Evolutionary conservation across 2,888 invertebrate genomes (phyloP), one percentile per base, ranked within the genome.

Genomic region (Caradrina kadenii): DNA sequence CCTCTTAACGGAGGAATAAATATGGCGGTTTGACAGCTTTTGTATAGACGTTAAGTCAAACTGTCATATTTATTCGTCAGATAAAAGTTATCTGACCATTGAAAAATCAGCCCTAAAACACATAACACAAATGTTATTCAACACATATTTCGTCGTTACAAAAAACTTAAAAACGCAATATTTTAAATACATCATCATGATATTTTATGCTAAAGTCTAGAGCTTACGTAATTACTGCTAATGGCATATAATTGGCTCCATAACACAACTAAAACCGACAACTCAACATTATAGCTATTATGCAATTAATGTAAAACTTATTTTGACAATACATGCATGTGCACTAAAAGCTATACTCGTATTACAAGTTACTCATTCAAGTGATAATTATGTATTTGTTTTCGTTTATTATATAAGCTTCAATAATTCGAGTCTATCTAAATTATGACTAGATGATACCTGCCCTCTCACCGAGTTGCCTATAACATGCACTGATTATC

Each of bases 371-470:
- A 62, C 52, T 63, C 31, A 53, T 56, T 64, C 59, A 67, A 65
- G 59, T 73, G 52, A 54, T 45, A 59, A 68, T 63, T 63, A 69
- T 76, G 55, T 63, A 61, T 64, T 64, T 76, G 52, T 67, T 65
- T 59, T 69, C 22, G 39, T 56, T 42, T 63, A 64, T 55, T 69
- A 78, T 49, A 17, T 68, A 72, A 69, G 63, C 56, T 78, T 79
- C 52, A 68, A 74, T 81, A 75, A 76, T 76, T 80, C 76, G 79
- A 80, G 80, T 81, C 83, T 85, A 83, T 81, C 82, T 84, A 81
- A 72, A 76, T 79, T 83, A 87, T 87, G 87, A 88, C 87, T 88
- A 88, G 87, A 88, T 84, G 84, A 81, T 76, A 76, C 50, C 55
- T 73, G 77, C 71, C 74, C 73, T 70, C 81, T 67, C 53, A 54